Percentiles rank a stretch among this genome's conserved stretches.
Conservation (phyloP, 2,113 vertebrate genomes). For the Struthidea cinerea region DNA sequence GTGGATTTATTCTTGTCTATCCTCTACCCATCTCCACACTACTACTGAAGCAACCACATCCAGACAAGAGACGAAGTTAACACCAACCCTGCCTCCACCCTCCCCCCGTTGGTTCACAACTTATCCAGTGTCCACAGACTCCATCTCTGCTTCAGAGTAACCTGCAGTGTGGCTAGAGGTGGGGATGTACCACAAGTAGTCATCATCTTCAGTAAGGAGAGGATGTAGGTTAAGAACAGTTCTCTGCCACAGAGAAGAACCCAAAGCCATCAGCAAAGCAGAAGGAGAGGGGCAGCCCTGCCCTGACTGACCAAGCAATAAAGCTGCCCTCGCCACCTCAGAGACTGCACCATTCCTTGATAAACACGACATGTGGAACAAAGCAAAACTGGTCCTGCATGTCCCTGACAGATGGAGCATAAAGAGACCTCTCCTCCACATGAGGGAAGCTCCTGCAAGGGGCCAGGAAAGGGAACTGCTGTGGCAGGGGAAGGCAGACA, state of each 20-base stretch:
- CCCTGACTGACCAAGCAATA: rapidly evolving
- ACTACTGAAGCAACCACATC: background rate
- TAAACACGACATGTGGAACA: rapidly evolving
- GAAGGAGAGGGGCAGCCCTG: background rate
- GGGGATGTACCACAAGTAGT: background rate
- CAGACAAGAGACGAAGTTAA: background rate
- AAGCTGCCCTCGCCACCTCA: background rate
- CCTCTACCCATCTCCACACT: background rate
- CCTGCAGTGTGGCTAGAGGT: rapidly evolving
- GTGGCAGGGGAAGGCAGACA: background rate
- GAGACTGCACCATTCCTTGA: background rate
- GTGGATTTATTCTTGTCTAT: background rate
- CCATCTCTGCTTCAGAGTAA: background rate
- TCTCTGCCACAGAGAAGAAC: background rate
- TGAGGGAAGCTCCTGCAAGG: background rate
- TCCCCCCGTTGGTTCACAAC: rapidly evolving
- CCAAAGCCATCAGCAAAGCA: background rate
- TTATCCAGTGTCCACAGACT: background rate
- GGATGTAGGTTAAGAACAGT: background rate
- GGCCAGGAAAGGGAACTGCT: background rate
- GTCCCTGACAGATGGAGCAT: rapidly evolving
- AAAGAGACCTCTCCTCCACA: background rate
- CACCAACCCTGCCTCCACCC: too few relatives aligned
- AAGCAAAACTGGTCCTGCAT: background rate
- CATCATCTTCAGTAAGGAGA: background rate